A percentile compares a stretch with the other conserved stretches of the same genome.
Conservation (phyloP, 2,888 invertebrate genomes). For the Trilocha varians region DNA sequence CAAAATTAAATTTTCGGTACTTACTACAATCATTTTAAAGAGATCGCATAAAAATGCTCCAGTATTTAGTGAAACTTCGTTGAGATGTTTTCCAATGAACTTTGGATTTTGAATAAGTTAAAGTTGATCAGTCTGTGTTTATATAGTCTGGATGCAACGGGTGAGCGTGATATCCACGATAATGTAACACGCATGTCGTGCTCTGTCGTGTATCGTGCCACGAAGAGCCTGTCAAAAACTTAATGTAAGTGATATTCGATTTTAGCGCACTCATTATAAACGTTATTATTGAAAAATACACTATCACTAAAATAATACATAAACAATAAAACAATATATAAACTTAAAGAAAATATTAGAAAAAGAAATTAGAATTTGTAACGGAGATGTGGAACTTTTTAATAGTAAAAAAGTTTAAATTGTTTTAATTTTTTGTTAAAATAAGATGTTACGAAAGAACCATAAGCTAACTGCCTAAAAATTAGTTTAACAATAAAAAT, state of each 20-base stretch:
- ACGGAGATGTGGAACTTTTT: too few relatives aligned
- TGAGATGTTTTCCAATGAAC: constrained; percentile 37
- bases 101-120: constrained; percentile 52
- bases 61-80: constrained; percentile 9
- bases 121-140: constrained; percentile 42
- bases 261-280: not conserved
- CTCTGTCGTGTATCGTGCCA: constrained; percentile 32
- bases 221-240: constrained; percentile 5
- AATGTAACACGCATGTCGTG: constrained; percentile 52
- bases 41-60: constrained; percentile 24
- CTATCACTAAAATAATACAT: not conserved
- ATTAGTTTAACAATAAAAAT: too few relatives aligned
- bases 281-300: not conserved
- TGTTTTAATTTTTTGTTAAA: too few relatives aligned
- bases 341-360: too few relatives aligned
- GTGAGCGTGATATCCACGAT: constrained; percentile 54
- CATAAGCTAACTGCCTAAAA: too few relatives aligned
- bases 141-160: constrained; percentile 45
- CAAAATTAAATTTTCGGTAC: too few relatives aligned
- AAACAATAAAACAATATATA: too few relatives aligned
- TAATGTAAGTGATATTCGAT: not conserved
- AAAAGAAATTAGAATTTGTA: too few relatives aligned
- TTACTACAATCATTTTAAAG: constrained; percentile 49
- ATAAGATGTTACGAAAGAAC: too few relatives aligned
- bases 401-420: too few relatives aligned